Conservation (phyloP, 2,113 vertebrate species). For the Vanacampus margaritifer region DNA sequence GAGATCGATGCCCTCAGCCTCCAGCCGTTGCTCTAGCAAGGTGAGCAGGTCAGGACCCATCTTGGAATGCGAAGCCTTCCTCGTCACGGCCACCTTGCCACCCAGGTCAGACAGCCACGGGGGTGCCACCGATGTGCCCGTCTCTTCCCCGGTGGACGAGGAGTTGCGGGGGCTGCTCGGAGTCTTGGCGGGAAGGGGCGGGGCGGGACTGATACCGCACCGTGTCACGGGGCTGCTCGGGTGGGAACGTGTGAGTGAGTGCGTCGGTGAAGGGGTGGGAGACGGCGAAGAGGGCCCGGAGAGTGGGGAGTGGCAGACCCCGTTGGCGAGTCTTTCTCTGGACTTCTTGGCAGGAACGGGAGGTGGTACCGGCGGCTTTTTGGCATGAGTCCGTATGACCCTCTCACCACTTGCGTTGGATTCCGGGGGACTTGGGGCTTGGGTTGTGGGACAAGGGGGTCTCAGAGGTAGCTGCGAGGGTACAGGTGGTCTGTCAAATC, state of each 20-base stretch:
- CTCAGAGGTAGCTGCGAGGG: constrained; percentile 61
- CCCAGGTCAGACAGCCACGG: constrained; percentile 87
- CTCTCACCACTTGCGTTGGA: constrained; percentile 37
- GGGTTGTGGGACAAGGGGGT: constrained; percentile 23
- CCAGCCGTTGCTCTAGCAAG: constrained; percentile 83
- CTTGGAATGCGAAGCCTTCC: constrained; percentile 82
- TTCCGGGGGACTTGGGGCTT: constrained; percentile 54
- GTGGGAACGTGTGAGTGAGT: constrained; percentile 57
- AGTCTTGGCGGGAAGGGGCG: constrained; percentile 77
- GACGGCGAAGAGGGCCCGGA: constrained; percentile 70
- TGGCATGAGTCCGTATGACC: constrained; percentile 75
- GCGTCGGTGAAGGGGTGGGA: constrained; percentile 75
- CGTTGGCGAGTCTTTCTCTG: constrained; percentile 86
- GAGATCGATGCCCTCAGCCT: constrained; percentile 88
- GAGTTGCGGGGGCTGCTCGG: constrained; percentile 63
- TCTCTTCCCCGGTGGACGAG: constrained; percentile 64
- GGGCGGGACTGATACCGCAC: constrained; percentile 53
- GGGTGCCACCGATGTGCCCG: constrained; percentile 71
- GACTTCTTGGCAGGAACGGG: constrained; percentile 95
- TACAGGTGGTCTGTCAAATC: constrained; percentile 41
- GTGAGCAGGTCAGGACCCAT: constrained; percentile 81
- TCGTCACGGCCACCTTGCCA: constrained; percentile 77
- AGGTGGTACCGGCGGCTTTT: constrained; percentile 85
- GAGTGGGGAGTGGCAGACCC: constrained; percentile 73
- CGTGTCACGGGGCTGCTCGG: constrained; percentile 57